Conservation (phyloP, 2,797 vertebrate genomes). For the Knipowitschia caucasica region DNA sequence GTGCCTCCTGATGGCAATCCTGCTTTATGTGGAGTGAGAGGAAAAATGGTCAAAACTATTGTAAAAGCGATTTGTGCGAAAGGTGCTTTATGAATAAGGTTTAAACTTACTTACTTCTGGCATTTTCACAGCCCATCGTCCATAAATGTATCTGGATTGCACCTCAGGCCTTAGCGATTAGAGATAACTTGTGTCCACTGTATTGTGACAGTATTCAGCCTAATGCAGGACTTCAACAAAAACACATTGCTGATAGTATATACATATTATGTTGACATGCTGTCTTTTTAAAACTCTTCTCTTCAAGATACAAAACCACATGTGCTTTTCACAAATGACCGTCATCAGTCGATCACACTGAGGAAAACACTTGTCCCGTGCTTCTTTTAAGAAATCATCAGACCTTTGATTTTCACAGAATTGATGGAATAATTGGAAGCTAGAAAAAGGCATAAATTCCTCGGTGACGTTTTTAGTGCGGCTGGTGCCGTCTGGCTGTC, state of each 20-base stretch:
- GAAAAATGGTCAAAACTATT: no score
- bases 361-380: constrained; percentile 16
- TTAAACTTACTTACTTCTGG: no score
- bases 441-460: constrained; percentile 59
- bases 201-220: no score
- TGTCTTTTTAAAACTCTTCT: constrained; percentile 89
- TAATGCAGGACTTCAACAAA: neutral
- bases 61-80: no score
- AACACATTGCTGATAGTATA: neutral
- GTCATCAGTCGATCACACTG: constrained; percentile 49
- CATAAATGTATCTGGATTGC: no score
- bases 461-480: constrained; percentile 65
- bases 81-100: no score
- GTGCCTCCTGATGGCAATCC: no score
- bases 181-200: no score
- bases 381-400: constrained; percentile 46
- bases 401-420: constrained; percentile 49
- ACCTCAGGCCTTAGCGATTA: no score
- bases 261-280: constrained; percentile 81
- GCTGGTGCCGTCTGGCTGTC: constrained; percentile 69
- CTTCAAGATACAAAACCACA: constrained; percentile 82
- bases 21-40: no score
- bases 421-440: constrained; percentile 68
- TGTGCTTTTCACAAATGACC: constrained; percentile 17
- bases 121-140: no score